Conservation (phyloP, 1,140 invertebrate species). For the Drosophila ercepeae region DNA sequence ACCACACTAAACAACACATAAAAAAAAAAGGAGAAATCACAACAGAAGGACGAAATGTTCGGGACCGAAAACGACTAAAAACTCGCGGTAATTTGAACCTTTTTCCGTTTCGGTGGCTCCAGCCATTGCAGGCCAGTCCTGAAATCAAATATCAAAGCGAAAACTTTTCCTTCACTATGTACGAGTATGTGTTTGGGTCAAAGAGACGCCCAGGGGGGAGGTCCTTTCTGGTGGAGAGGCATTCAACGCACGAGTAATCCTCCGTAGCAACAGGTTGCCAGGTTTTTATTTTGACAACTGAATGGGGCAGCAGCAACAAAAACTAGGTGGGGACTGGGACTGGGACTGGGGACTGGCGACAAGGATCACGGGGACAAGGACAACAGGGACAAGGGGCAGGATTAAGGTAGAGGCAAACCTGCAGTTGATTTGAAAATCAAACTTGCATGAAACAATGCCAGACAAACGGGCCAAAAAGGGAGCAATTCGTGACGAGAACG, state of each 20-base stretch:
- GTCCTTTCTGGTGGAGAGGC: neutral
- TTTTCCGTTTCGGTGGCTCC: slow-evolving; percentile 74
- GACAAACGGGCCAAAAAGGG: slow-evolving; percentile 48
- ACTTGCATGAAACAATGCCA: slow-evolving; percentile 75
- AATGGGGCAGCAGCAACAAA: slow-evolving; percentile 36
- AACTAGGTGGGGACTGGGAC: slow-evolving; percentile 28
- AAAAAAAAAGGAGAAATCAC: slow-evolving; percentile 18
- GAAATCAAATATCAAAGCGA: slow-evolving; percentile 79
- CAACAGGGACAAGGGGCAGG: slow-evolving; percentile 16
- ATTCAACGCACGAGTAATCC: slow-evolving; percentile 65
- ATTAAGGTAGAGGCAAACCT: slow-evolving; percentile 38
- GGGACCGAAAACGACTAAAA: slow-evolving; percentile 43
- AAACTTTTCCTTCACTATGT: slow-evolving; percentile 45
- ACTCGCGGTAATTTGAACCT: slow-evolving; percentile 78
- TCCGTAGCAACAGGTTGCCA: slow-evolving; percentile 75
- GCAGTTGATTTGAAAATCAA: slow-evolving; percentile 76
- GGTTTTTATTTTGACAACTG: slow-evolving; percentile 74
- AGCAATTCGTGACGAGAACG: slow-evolving; percentile 14
- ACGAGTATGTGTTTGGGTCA: neutral
- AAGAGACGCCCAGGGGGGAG: neutral
- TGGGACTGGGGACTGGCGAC: slow-evolving; percentile 14
- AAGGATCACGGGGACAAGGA: neutral
- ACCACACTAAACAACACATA: slow-evolving; percentile 23
- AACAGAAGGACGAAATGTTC: slow-evolving; percentile 31
- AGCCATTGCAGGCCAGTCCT: slow-evolving; percentile 53